phyloP scores from a whole-genome alignment of 2,888 invertebrate species.

The Hirtodrosophila confusa region DNA sequence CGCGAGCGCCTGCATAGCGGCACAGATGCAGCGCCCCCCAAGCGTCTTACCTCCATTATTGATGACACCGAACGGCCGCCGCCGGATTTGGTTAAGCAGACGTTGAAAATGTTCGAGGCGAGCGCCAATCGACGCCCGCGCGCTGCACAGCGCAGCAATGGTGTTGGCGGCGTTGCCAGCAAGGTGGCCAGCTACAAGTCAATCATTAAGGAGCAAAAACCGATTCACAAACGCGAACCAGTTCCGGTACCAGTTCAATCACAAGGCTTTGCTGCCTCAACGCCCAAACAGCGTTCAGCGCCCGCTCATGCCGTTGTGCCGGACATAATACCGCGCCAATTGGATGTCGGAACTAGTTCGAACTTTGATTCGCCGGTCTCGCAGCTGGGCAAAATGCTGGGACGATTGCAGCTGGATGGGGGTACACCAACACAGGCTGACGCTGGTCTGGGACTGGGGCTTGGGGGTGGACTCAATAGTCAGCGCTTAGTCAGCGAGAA shows the following conservation, averaged over 20 bases:
- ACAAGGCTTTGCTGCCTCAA: constrained; percentile 52
- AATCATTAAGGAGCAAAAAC: constrained; percentile 86
- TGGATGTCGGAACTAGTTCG: constrained; percentile 17
- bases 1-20: constrained; percentile 84
- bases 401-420: constrained; percentile 69
- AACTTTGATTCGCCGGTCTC: constrained; percentile 79
- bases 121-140: constrained; percentile 86
- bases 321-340: constrained; percentile 84
- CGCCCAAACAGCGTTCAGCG: constrained; percentile 44
- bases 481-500: constrained; percentile 57
- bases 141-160: constrained; percentile 83
- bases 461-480: constrained; percentile 21
- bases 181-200: constrained; percentile 88
- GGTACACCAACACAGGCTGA: constrained; percentile 14
- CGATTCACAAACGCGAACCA: too few species aligned
- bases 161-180: constrained; percentile 86
- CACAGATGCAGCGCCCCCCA: constrained; percentile 83
- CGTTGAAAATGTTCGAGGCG: constrained; percentile 92
- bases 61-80: constrained; percentile 93
- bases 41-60: constrained; percentile 87
- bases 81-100: constrained; percentile 94
- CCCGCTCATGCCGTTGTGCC: constrained; percentile 67
- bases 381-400: constrained; percentile 79
- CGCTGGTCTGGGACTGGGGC: not conserved
- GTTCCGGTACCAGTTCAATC: too few species aligned